Base-by-base conservation (phyloP, 2,888 invertebrate species). In the Strigamia maritima region DNA sequence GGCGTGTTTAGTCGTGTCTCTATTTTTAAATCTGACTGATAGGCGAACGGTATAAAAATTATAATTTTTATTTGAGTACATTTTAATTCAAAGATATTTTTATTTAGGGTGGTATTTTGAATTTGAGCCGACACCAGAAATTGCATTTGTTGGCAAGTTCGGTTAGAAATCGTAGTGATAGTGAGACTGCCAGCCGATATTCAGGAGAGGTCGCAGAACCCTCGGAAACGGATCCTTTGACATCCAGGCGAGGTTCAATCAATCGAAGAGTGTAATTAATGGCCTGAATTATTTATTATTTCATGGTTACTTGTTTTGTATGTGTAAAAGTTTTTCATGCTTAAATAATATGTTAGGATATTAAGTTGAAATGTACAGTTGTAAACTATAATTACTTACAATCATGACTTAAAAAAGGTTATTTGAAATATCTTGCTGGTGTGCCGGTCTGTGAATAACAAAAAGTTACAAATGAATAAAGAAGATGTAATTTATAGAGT, bases 11-110 rank as follows among this genome's bases (percentile, higher is more conserved):
- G 81, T 81, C 1, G 82, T 83, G 12, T 82, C 85, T 10, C 75
- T 83, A 24, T 77, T 83, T 60, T 83, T 86, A 2, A 86, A 85
- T 80, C 80, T 85, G 31, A 82, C 82, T 31, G 86, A 86, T 80
- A 83, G 81, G 24, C 82, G 79, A 81, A 83, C 81, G 84, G 86
- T 86, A 82, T 6, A 31, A 31, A 2, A 76, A 83, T 40, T 31
- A 16, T n/a, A 10, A 31, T 26, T 75, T 26, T 35, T 3, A 28
- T 31, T 31, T 31, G 31, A 31, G 31, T 10, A 28, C 4, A 4
- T 26, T 78, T 24, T 12, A 54, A 60, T 28, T 28, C 10, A 6
- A 10, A 19, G n/a, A 12, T 49, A n/a, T 26, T 70, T 79, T 14
- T 26, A 70, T 70, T 79, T 40, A 79, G 79, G 79, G 79, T 24